Base-by-base conservation (phyloP, 2,797 vertebrate species). In the Orientallactaga sibirica region DNA sequence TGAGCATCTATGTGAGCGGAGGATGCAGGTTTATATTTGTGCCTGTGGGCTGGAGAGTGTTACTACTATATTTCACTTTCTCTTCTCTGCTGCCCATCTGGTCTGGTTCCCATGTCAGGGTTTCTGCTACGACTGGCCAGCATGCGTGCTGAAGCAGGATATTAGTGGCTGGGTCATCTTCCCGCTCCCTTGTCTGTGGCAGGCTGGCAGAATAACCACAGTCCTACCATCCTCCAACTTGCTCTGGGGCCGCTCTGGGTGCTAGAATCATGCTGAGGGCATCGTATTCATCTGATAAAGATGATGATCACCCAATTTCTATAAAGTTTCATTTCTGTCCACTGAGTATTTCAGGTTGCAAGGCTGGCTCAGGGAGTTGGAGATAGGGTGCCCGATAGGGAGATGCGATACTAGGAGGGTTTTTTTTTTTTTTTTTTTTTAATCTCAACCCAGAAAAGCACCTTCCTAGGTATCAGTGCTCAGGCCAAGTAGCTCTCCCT, bases 401-500 rank as follows among this genome's bases (percentile, higher is more conserved):
- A 92, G 95, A 97, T 16, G 41, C 90, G 97, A 97, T 93, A 97
- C 97, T 85, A 95, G 86, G 88, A 97, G 94, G 6, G 43, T 48
- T 48, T 48, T 48, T 48, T 48, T 48, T 4, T 5, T 48, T 48
- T 48, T 48, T 48, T 48, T 48, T 48, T 96, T 96, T 97, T 95
- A 96, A 95, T 97, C 97, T 94, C 95, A 97, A 97, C 96, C 96
- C 95, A 97, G 97, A 97, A 97, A 97, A 95, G 92, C 75, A 43
- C 96, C 96, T 96, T 97, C 96, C 97, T 75, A 2, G 92, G 86
- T 97, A 91, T 95, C 96, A 94, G 78, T 27, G 62, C 93, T 91
- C 91, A 93, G 88, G 97, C 96, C 96, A 97, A 86, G 93, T 84
- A 70, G 61, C 77, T 76, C 62, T 77, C 96, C 91, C 97, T 80